phyloP scores from a whole-genome alignment of 2,113 vertebrate species.

The Sphaerodactylus townsendi region DNA sequence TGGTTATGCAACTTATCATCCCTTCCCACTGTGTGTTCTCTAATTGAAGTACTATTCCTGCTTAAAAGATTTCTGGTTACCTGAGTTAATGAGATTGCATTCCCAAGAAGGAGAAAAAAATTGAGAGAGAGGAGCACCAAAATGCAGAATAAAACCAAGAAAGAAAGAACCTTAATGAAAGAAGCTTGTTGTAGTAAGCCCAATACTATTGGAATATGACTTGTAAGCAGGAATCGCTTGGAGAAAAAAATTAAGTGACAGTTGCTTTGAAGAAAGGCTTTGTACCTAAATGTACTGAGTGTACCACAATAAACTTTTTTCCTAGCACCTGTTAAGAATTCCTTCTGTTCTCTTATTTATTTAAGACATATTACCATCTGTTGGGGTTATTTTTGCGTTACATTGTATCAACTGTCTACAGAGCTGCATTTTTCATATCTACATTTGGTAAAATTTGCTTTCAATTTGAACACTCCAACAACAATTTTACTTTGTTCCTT shows the following conservation, averaged over 20 bases:
- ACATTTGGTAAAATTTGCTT: not conserved
- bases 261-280: not conserved
- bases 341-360: not conserved
- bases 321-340: not conserved
- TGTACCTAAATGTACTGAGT: not conserved
- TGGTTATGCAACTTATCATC: not conserved
- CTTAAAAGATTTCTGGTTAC: not conserved
- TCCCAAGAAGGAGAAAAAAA: not conserved
- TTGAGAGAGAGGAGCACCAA: not conserved
- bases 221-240: not conserved
- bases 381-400: not conserved
- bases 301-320: not conserved
- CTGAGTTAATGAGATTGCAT: not conserved
- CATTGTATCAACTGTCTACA: not conserved
- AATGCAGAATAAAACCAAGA: not conserved
- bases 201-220: not conserved
- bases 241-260: not conserved
- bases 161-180: not conserved
- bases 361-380: not conserved
- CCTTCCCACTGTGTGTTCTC: not conserved
- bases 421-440: not conserved
- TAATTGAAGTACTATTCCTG: not conserved
- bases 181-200: not conserved
- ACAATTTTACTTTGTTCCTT: not conserved
- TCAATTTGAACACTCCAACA: accelerated